phyloP scores from a whole-genome alignment of 2,888 invertebrate species.

The Laothoe populi region DNA sequence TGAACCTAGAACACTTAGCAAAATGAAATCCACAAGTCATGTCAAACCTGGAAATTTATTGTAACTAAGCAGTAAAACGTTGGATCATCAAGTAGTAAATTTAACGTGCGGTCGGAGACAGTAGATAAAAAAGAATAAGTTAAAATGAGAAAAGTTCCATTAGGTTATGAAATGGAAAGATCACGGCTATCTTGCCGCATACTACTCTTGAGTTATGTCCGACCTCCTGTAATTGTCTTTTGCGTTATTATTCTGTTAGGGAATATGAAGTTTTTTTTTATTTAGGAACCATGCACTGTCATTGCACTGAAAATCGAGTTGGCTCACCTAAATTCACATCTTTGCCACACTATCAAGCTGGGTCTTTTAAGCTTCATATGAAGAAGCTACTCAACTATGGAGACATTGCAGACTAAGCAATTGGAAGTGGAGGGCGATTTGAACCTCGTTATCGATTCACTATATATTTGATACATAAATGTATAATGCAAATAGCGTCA shows the following conservation, averaged over 20 bases:
- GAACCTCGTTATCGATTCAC: no score
- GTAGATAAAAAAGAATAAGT: constrained; percentile 71
- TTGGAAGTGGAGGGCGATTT: no score
- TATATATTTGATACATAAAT: no score
- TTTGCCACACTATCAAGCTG: no score
- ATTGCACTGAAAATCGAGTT: no score
- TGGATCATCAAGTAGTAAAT: constrained; percentile 63
- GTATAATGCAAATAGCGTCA: no score
- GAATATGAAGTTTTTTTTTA: not conserved
- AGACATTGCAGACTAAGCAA: no score
- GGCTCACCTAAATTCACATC: no score
- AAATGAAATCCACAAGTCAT: constrained; percentile 13
- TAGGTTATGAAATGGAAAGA: constrained; percentile 78
- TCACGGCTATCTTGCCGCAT: constrained; percentile 71
- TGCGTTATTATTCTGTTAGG: constrained; percentile 40
- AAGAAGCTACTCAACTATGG: no score
- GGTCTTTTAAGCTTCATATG: no score
- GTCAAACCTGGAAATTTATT: constrained; percentile 24
- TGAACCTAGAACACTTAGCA: constrained; percentile 12
- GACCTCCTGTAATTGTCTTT: constrained; percentile 53
- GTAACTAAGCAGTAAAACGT: constrained; percentile 27
- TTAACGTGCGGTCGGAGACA: constrained; percentile 46
- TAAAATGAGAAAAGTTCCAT: constrained; percentile 81
- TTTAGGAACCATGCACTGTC: no score
- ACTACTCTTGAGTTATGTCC: constrained; percentile 72